These are phyloP conservation scores for Cynopterus brachyotis DNA, from an alignment of 2,113 vertebrate species.

Conservation along the genomic window DNA sequence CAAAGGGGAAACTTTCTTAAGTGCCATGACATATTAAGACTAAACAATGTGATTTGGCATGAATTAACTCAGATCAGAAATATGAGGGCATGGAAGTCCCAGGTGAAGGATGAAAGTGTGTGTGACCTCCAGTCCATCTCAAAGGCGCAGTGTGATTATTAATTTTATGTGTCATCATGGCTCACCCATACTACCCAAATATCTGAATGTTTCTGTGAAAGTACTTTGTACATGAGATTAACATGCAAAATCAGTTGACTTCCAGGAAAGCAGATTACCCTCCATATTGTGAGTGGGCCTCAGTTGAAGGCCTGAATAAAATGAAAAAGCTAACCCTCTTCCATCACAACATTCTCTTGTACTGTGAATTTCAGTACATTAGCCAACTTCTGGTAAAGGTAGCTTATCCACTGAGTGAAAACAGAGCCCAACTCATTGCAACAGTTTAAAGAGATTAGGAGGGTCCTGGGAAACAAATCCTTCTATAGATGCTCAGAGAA, in stretches of 20 bases:
- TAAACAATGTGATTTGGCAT: neutral
- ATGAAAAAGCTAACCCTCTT: neutral
- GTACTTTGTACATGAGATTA: neutral
- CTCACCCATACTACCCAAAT: neutral
- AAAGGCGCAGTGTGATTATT: neutral
- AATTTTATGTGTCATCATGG: accelerated
- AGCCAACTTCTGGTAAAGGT: neutral
- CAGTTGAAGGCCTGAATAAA: neutral
- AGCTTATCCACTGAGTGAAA: too few species aligned
- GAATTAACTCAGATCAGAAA: neutral
- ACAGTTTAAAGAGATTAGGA: too few species aligned
- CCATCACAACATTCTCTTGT: neutral
- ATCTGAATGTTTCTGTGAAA: neutral
- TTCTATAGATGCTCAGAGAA: neutral
- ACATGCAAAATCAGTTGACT: neutral
- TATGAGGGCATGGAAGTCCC: neutral
- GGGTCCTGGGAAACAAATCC: neutral
- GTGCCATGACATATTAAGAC: neutral
- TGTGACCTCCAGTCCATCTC: too few species aligned
- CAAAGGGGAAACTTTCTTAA: neutral
- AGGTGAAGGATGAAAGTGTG: neutral
- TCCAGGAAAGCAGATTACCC: neutral
- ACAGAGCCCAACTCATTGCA: too few species aligned
- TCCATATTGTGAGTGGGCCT: accelerated
- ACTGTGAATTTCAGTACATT: accelerated